phyloP scores from a whole-genome alignment of 2,797 vertebrate genomes.

The Chloroceryle inda region DNA sequence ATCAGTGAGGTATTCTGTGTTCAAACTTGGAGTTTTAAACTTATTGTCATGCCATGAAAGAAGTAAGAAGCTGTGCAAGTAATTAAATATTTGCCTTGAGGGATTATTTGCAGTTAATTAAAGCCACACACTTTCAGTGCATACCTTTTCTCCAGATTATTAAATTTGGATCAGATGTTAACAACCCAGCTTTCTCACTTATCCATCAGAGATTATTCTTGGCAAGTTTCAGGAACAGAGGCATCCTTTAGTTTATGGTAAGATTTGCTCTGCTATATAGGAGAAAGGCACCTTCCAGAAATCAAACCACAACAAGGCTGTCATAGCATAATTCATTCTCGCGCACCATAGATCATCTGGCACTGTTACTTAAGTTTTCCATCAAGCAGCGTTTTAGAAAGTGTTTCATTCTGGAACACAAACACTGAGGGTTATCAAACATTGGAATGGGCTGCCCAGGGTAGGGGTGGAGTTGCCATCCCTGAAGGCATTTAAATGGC shows the following conservation, averaged over 20 bases:
- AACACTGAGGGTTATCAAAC: background rate
- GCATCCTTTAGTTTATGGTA: background rate
- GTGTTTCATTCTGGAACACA: background rate
- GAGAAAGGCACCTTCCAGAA: background rate
- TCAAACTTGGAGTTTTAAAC: slow-evolving; percentile 71
- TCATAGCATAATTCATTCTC: background rate
- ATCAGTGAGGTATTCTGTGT: slow-evolving; percentile 58
- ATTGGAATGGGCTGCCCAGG: too few relatives aligned
- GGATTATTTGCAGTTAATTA: slow-evolving; percentile 84
- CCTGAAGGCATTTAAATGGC: too few relatives aligned
- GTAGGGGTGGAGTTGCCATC: too few relatives aligned
- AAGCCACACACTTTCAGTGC: slow-evolving; percentile 72
- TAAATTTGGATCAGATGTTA: slow-evolving; percentile 80
- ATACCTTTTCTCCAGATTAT: slow-evolving; percentile 78
- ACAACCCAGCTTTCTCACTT: slow-evolving; percentile 69
- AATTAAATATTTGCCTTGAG: slow-evolving; percentile 82
- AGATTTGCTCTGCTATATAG: background rate
- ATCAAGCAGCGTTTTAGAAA: background rate
- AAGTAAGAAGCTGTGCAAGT: slow-evolving; percentile 74
- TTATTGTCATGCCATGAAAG: slow-evolving; percentile 72
- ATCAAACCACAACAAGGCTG: background rate
- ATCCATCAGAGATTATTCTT: slow-evolving; percentile 67
- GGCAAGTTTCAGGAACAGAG: slow-evolving; percentile 22
- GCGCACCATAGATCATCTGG: background rate
- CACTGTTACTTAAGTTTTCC: background rate